These are phyloP conservation scores for Oreochromis mossambicus DNA, from an alignment of 2,797 vertebrate genomes.

Conservation along the genomic window DNA sequence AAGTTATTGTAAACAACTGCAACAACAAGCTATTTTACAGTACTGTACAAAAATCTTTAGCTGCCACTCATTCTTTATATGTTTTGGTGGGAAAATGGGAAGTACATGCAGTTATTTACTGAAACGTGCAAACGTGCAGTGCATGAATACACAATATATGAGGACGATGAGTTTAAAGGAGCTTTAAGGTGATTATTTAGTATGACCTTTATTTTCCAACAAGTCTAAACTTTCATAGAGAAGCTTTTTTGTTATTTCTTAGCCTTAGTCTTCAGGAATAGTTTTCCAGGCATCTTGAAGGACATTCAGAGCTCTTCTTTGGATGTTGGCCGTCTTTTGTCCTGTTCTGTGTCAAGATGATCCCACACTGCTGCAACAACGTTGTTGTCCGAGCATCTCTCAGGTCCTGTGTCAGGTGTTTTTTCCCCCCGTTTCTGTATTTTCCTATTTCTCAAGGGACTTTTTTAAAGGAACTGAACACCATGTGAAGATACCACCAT, in stretches of 20 bases:
- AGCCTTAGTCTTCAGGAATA: not conserved
- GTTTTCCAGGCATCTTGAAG: not conserved
- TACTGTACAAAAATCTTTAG: not conserved
- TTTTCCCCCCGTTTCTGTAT: fast-evolving
- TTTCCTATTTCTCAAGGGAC: not conserved
- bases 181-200: not conserved
- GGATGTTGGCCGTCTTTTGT: not conserved
- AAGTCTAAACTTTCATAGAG: not conserved
- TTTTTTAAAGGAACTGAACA: not conserved
- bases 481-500: not conserved
- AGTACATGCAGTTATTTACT: not conserved
- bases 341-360: not conserved
- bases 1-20: not conserved
- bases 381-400: not conserved
- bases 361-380: not conserved
- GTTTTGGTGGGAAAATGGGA: not conserved
- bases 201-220: not conserved
- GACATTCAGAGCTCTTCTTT: not conserved
- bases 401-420: not conserved
- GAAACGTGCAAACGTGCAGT: not conserved
- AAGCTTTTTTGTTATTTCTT: not conserved
- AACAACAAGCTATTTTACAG: not conserved
- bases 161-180: not conserved
- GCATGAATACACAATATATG: not conserved
- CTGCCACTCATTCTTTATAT: not conserved